phyloP scores from a whole-genome alignment of 2,888 invertebrate genomes.

The Listrodromus nycthemerus region DNA sequence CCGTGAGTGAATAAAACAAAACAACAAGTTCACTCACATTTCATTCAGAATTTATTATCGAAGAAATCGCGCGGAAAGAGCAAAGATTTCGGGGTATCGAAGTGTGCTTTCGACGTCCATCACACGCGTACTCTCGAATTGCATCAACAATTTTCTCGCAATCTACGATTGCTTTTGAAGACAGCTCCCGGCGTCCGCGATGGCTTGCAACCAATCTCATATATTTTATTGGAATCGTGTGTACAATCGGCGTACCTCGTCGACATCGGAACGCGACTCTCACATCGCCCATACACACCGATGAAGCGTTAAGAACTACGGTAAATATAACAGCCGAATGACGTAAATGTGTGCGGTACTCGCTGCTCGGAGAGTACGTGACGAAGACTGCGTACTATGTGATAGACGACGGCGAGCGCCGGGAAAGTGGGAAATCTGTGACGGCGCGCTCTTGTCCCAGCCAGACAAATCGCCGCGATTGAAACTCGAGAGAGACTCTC shows the following conservation, averaged over 20 bases:
- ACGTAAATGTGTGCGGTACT: conserved; percentile 26
- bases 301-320: conserved; percentile 43
- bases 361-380: conserved; percentile 41
- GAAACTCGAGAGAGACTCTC: conserved; percentile 48
- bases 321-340: conserved; percentile 37
- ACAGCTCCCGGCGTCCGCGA: conserved; percentile 25
- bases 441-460: conserved; percentile 19
- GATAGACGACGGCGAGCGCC: not conserved
- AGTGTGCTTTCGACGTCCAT: not conserved
- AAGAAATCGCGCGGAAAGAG: conserved; percentile 3
- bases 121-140: not conserved
- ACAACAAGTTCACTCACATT: not conserved
- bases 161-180: conserved; percentile 14
- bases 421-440: conserved; percentile 5
- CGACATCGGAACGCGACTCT: not conserved
- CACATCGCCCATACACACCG: conserved; percentile 2
- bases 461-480: conserved; percentile 53
- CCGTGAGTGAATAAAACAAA: not conserved
- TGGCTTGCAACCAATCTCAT: conserved; percentile 18
- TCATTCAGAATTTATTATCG: not conserved
- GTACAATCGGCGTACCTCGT: conserved; percentile 7
- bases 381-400: conserved; percentile 17
- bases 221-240: conserved; percentile 23
- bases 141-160: conserved; percentile 27
- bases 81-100: conserved; percentile 12